phyloP scores from a whole-genome alignment of 2,113 vertebrate genomes.

The Nycticebus coucang region DNA sequence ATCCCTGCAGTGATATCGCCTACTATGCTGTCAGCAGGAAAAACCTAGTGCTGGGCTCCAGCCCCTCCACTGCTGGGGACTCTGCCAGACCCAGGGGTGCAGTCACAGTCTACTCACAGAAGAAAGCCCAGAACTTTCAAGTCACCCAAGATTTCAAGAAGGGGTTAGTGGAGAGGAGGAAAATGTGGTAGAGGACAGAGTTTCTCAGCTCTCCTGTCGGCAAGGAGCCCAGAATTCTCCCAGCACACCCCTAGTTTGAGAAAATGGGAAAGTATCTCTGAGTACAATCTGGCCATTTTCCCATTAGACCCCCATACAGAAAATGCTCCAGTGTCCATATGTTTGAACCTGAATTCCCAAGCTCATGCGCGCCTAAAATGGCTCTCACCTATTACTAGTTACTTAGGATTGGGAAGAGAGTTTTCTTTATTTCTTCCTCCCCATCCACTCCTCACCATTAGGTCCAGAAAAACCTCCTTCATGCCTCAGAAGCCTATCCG shows the following conservation, averaged over 20 bases:
- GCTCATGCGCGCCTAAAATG: neutral
- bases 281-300: neutral
- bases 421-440: neutral
- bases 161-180: neutral
- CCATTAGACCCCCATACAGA: neutral
- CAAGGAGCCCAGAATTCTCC: neutral
- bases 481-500: neutral
- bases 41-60: neutral
- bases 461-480: neutral
- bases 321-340: neutral
- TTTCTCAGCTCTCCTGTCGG: neutral
- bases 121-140: neutral
- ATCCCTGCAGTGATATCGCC: too few species aligned
- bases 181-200: neutral
- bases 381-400: neutral
- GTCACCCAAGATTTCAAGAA: neutral
- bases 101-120: neutral
- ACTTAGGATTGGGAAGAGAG: neutral
- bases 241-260: neutral
- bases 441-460: too few species aligned
- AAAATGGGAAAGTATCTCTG: neutral
- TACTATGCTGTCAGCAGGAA: neutral
- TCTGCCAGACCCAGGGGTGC: neutral
- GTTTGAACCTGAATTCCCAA: neutral
- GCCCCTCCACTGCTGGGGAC: neutral